Base-by-base conservation (phyloP, 2,113 vertebrate genomes). In the Setophaga coronata region DNA sequence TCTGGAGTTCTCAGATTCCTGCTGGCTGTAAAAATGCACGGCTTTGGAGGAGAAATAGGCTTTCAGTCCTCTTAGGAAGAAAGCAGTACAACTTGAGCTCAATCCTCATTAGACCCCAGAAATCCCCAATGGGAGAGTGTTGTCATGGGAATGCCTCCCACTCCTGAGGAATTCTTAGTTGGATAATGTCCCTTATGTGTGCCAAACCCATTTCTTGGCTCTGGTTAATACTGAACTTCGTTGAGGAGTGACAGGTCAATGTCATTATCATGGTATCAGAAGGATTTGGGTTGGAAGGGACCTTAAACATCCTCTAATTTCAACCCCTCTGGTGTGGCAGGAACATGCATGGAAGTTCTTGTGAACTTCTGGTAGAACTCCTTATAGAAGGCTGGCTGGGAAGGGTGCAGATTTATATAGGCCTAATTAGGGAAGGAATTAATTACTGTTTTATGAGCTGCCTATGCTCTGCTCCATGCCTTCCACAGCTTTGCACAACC, bases 151-250 rank as follows among this genome's bases (percentile, higher is more conserved):
- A 3, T 54, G 16, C 12, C 29, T 58, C 18, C 40, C 1, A 0
- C 18, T 82, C 51, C 45, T 60, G 56, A 72, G 40, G 53, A 48
- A 79, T 9, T 4, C 5, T 56, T n/a, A 2, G 10, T 8, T 45
- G 45, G 28, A 54, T 21, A 54, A 78, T 7, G 7, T 57, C 42
- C 57, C 9, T 85, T 61, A 5, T 0, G 0, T 2, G 1, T 33
- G 15, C 54, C 50, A 82, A 80, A 2, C 34, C 7, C 18, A 8
- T 45, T 85, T 69, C 10, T 40, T 62, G 57, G 24, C 65, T 69
- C 13, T 56, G 21, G 18, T 50, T 3, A 26, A 24, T 5, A 43
- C 14, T 21, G 65, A 79, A 28, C 14, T 48, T 36, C 1, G 0
- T 14, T 51, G 61, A 5, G 21, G 14, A 87, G 9, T 11, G 8